Evolutionary conservation across 2,888 invertebrate species (phyloP).

Genomic region (Drosophila stalkeri): DNA sequence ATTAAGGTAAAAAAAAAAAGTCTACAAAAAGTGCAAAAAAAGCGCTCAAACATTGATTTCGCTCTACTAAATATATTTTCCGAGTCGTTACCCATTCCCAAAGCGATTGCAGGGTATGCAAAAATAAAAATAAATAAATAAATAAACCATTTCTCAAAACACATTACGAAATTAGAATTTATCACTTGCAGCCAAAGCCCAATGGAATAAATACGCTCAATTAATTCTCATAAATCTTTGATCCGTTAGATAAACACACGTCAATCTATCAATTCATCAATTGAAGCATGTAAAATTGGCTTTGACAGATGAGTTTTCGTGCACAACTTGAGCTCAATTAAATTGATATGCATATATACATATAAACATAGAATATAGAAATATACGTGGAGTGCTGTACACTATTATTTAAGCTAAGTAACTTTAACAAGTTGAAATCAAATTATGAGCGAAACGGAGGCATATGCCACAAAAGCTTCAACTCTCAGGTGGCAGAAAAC

Average conservation of each 20-base stretch:
- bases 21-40: too few relatives aligned
- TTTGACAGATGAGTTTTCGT: constrained; percentile 25
- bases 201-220: constrained; percentile 16
- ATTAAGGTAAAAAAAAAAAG: not conserved
- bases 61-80: not conserved
- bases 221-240: constrained; percentile 15
- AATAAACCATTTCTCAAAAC: not conserved
- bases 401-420: constrained; percentile 17
- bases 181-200: constrained; percentile 2
- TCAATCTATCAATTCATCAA: constrained; percentile 36
- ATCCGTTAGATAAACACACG: constrained; percentile 23
- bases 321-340: constrained; percentile 14
- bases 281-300: constrained; percentile 8
- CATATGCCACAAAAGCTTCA: constrained; percentile 25
- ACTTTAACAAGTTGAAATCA: constrained; percentile 31
- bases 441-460: constrained; percentile 26
- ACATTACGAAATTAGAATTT: constrained; percentile 14
- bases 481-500: constrained; percentile 62
- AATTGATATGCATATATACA: constrained; percentile 19
- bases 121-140: not conserved
- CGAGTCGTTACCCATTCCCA: not conserved
- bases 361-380: not conserved
- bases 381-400: not conserved
- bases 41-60: too few relatives aligned
- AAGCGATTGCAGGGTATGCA: not conserved